Percentiles rank a stretch among this genome's conserved stretches.
phyloP scores from a whole-genome alignment of 2,797 vertebrate genomes.

The Amniataba percoides region DNA sequence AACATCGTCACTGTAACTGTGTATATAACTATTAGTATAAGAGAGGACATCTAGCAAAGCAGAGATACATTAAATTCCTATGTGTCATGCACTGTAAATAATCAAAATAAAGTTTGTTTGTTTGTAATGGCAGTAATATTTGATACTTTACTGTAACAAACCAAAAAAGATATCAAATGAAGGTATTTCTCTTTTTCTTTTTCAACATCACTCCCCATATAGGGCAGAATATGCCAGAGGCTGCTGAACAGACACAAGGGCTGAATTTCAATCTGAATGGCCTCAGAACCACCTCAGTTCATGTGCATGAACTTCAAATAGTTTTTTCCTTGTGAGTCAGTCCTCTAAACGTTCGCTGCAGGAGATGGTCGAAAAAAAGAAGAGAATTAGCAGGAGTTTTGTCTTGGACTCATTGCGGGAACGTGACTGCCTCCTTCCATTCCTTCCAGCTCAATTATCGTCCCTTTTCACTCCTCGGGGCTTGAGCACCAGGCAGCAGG shows the following conservation, averaged over 20 bases:
- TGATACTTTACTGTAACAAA: not conserved
- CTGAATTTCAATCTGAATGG: not conserved
- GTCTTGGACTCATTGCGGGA: constrained; percentile 57
- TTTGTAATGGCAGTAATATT: not conserved
- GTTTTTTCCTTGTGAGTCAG: constrained; percentile 1
- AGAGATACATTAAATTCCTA: not conserved
- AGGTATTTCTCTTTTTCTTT: not conserved
- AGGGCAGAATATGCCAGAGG: not conserved
- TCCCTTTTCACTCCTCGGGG: constrained; percentile 67
- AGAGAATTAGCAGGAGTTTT: constrained; percentile 48
- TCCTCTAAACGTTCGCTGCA: constrained; percentile 13
- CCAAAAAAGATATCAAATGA: not conserved
- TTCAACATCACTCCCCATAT: not conserved
- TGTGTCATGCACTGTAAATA: not conserved
- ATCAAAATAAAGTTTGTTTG: not conserved
- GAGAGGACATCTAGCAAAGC: not conserved
- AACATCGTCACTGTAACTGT: too few relatives aligned
- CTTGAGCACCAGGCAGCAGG: constrained; percentile 84
- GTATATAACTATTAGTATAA: not conserved
- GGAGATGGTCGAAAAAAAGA: constrained; percentile 27
- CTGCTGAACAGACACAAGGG: not conserved
- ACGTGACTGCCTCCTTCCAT: constrained; percentile 66
- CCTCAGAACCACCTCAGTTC: not conserved
- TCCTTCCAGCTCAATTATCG: constrained; percentile 69
- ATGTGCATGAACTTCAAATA: not conserved